Evolutionary conservation across 2,888 invertebrate species (phyloP), one percentile per base, ranked within the genome.

Genomic region (Tryphoninae sp.): DNA sequence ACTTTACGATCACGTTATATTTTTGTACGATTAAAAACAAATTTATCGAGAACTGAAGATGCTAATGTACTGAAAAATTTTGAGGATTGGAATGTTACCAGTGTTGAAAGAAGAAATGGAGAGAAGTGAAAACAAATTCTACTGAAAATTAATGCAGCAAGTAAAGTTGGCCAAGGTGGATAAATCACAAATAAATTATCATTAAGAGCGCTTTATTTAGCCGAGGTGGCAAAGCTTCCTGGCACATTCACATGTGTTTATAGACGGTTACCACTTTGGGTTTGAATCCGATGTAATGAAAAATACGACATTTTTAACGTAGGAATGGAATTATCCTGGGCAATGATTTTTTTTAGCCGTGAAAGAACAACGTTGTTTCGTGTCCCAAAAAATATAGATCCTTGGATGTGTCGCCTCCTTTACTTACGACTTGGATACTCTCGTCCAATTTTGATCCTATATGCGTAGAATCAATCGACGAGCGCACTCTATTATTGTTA

Each of bases 191-290:
- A 11, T 13, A 13, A 45, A 3, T 45, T 45, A 65, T 64, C 69
- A 78, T 74, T 69, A 33, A 19, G 59, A 53, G 78, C 1, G 69
- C 81, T 81, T 81, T 81, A 81, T 78, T 81, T 81, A 81, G 81
- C 69, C 78, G 78, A 78, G 78, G 77, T 62, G 64, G 23, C 59
- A 62, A 65, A 62, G 61, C 61, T 11, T 26, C 79, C 64, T 45
- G 75, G 64, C 65, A 64, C 68, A 33, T 67, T 82, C 45, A 42
- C 16, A 16, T 19, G 22, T 19, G 9, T 55, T 16, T 53, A 53
- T 53, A 53, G 7, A 53, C 6, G 53, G 9, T 55, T 4, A 49
- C 9, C 23, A 9, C 49, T 55, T 61, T 9, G 9, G 0, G 23
- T 26, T 59, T 49, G 9, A 59, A 45, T 45, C 8, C 59, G 11